Evolutionary conservation across 2,113 vertebrate genomes (phyloP), one percentile per base, ranked within the genome.

Genomic region (Phyllopteryx taeniolatus): DNA sequence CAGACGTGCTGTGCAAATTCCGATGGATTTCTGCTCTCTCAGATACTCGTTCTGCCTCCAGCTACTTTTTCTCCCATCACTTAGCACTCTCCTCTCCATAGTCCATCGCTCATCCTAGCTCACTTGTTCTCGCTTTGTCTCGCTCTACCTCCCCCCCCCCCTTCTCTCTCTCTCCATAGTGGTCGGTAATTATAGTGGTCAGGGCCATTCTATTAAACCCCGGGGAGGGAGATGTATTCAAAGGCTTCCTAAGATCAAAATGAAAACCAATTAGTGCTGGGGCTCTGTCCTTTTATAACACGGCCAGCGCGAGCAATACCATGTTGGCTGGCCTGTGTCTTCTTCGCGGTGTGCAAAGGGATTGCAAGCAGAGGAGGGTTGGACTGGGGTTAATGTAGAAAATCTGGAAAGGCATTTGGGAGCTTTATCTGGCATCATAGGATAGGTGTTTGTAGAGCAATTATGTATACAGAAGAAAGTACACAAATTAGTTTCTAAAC

Each of bases 211-310:
- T 78, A 77, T 78, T 79, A 81, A 79, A 49, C 84, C 67, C 12
- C 60, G 67, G 85, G 85, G 79, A 75, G 76, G 79, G 83, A 76
- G 73, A 80, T 82, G 76, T 84, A 84, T 84, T 88, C 83, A 85
- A 85, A 88, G 81, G 83, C 80, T 75, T 49, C 74, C 2, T 61
- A 43, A 83, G 86, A 90, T 87, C 84, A 88, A 86, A 87, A 88
- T 87, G 78, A 90, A 90, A 90, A 88, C 81, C 85, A 90, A 88
- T 90, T 90, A 88, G 84, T n/a, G 4, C 71, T 49, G 74, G 49
- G 75, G 67, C 82, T 85, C 73, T 84, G 84, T 84, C 72, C 79
- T 86, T 83, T 84, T 62, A 83, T 84, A 79, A 83, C 75, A 74
- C 71, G 79, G 72, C 33, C 35, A 71, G 46, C 74, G 78, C 43